Evolutionary conservation across 2,888 invertebrate genomes (phyloP).

Genomic region (Deilephila elpenor): DNA sequence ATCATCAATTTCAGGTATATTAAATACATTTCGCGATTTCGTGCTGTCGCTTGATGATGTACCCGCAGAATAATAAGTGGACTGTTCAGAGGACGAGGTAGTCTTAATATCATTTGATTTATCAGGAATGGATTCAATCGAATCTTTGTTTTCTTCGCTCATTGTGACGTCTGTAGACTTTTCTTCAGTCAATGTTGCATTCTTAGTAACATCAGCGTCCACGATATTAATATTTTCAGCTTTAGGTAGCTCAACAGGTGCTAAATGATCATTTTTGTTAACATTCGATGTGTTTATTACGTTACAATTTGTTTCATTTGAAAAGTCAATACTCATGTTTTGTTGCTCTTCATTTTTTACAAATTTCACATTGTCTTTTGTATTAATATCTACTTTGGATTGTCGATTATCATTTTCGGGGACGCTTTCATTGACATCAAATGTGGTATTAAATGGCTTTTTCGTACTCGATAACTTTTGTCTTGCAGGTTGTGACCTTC

Average conservation of each 20-base stretch:
- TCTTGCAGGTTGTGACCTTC: constrained; percentile 60
- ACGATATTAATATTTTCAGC: neutral
- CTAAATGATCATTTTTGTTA: neutral
- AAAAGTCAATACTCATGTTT: neutral
- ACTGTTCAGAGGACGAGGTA: constrained; percentile 63
- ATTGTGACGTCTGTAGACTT: neutral
- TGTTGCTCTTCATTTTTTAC: neutral
- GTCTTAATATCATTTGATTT: constrained; percentile 45
- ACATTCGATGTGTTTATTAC: neutral
- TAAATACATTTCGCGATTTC: constrained; percentile 66
- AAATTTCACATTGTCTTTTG: too few relatives aligned
- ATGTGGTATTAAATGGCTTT: constrained; percentile 56
- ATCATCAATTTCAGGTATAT: constrained; percentile 73
- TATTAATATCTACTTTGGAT: neutral
- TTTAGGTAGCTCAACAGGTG: neutral
- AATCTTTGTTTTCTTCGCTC: constrained; percentile 32
- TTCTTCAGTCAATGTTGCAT: neutral
- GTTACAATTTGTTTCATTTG: neutral
- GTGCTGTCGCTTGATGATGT: constrained; percentile 56
- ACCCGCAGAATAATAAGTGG: constrained; percentile 57
- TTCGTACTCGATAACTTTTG: constrained; percentile 50
- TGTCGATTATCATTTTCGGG: constrained; percentile 25
- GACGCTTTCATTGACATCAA: constrained; percentile 39
- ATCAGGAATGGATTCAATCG: constrained; percentile 30
- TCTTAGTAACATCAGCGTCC: neutral